Evolutionary conservation across 64 coral and sea anemone species (phyloP).

Genomic region (Astreopora myriophthalma): DNA sequence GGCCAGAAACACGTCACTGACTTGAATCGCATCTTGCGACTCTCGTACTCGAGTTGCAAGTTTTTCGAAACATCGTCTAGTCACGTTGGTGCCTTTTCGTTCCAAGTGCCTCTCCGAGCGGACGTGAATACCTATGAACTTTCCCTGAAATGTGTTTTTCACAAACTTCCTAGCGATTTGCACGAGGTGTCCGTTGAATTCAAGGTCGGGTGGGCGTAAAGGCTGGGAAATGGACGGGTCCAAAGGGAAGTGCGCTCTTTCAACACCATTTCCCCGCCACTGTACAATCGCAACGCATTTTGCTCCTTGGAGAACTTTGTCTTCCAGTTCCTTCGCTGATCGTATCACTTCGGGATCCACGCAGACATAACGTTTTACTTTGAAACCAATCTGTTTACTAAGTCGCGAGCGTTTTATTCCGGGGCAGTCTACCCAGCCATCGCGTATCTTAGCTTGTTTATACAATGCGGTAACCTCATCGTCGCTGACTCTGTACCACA

Average conservation of each 20-base stretch:
- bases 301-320: constrained; percentile 76
- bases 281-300: constrained; percentile 88
- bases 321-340: constrained; percentile 72
- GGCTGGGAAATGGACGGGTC: constrained; percentile 56
- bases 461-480: constrained; percentile 73
- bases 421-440: constrained; percentile 90
- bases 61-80: constrained; percentile 82
- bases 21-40: constrained; percentile 38
- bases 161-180: constrained; percentile 81
- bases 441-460: constrained; percentile 43
- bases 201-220: constrained; percentile 69
- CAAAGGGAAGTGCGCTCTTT: constrained; percentile 74
- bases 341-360: constrained; percentile 95
- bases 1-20: constrained; percentile 77
- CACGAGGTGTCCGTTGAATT: constrained; percentile 82
- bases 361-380: constrained; percentile 93
- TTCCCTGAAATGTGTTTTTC: constrained; percentile 46
- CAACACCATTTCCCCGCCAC: constrained; percentile 87
- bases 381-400: constrained; percentile 87
- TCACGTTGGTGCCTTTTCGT: constrained; percentile 83
- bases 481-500: constrained; percentile 80
- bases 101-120: constrained; percentile 86
- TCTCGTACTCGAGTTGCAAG: constrained; percentile 77
- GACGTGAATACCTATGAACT: constrained; percentile 87
- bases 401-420: constrained; percentile 81